A percentile compares a stretch with the other conserved stretches of the same genome.
phyloP scores from a whole-genome alignment of 2,113 vertebrate genomes.

The Monopterus albus region DNA sequence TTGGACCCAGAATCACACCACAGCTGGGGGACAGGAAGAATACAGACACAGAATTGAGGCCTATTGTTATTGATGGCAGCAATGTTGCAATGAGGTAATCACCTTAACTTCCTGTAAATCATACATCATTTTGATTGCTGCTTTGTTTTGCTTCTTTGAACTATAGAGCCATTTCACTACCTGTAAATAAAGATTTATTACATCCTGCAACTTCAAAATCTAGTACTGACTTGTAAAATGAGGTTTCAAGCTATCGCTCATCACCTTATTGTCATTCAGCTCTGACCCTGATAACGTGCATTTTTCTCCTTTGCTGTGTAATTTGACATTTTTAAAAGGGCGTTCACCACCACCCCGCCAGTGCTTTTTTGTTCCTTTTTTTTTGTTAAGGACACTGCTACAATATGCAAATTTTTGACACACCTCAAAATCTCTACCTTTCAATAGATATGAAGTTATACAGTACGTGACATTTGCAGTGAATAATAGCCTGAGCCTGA shows the following conservation, averaged over 20 bases:
- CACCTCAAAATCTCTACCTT: constrained; percentile 25
- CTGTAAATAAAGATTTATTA: background rate
- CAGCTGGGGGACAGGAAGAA: constrained; percentile 60
- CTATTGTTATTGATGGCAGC: constrained; percentile 95
- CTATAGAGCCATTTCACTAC: background rate
- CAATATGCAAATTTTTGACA: constrained; percentile 68
- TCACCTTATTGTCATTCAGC: background rate
- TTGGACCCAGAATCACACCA: constrained; percentile 35
- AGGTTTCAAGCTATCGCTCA: background rate
- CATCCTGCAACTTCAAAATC: background rate
- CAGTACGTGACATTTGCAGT: background rate
- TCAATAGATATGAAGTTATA: background rate
- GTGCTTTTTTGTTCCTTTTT: too few relatives aligned
- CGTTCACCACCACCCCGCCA: constrained; percentile 25
- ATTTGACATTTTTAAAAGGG: constrained; percentile 9
- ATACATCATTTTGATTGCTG: background rate
- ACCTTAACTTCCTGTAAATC: background rate
- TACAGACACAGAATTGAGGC: constrained; percentile 82
- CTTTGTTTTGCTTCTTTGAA: background rate
- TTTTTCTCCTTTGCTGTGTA: background rate
- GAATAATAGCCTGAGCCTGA: background rate
- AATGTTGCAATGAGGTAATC: constrained; percentile 97
- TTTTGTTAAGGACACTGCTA: constrained; percentile 24
- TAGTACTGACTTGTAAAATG: too few relatives aligned
- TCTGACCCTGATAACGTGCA: constrained; percentile 3